Base-by-base conservation (phyloP, 2,888 invertebrate species). In the Ophion costatus region DNA sequence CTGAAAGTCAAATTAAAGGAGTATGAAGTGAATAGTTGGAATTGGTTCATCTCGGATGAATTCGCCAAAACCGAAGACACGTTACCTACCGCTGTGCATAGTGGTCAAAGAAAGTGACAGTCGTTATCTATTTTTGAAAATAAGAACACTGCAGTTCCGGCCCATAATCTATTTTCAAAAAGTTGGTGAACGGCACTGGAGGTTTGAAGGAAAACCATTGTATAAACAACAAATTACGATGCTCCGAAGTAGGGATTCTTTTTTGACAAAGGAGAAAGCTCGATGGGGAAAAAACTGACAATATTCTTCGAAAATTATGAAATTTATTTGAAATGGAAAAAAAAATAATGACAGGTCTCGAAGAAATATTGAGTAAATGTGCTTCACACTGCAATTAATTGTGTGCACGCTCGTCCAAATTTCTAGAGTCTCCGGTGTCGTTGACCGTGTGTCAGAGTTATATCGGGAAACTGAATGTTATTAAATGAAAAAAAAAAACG, bases 111-210 rank as follows among this genome's bases (percentile, higher is more conserved):
- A 51, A 51, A 51, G 14, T 51, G 51, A 51, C 51, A 51, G 17
- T 14, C 38, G 38, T 38, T 51, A 5, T 51, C 51, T 51, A 51
- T 51, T 51, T 51, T 51, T 51, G 51, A 14, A 51, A 61, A 20
- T 61, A 61, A 57, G 20, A 57, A 57, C 57, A 61, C 20, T 61
- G 61, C 66, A 73, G 51, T 59, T 66, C 38, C 38, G n/a, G 51
- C 51, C 17, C 69, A 61, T 63, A 20, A 51, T 61, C 51, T 51
- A 51, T 51, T 51, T 51, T 51, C 51, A 51, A 51, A 51, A 51
- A 51, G 17, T 51, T 51, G 2, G 14, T 14, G 17, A 51, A 51
- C 51, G 51, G 11, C 51, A 14, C 17, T 14, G 51, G 51, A 51
- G 14, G 11, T 5, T 51, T 17, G 51, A 51, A 14, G 17, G 51